Evolutionary conservation across 2,113 vertebrate species (phyloP).

Genomic region (Ramphastos sulfuratus): DNA sequence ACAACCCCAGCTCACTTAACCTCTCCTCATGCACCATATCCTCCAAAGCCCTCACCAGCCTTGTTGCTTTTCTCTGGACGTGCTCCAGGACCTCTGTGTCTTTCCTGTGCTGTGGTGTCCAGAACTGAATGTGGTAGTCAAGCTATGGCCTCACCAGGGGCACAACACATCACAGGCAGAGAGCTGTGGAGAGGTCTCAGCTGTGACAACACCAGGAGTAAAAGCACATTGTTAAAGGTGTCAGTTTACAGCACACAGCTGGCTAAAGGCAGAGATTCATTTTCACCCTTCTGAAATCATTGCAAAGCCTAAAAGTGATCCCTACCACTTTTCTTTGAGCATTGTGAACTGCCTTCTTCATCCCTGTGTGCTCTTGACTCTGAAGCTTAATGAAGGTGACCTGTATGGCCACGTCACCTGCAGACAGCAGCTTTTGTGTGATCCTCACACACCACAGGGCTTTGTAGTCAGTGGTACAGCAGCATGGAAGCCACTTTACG

Average conservation of each 20-base stretch:
- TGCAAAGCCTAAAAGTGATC: neutral
- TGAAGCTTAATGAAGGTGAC: neutral
- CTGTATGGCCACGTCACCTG: neutral
- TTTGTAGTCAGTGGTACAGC: neutral
- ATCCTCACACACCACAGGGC: neutral
- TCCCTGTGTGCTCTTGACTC: neutral
- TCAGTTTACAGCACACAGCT: neutral
- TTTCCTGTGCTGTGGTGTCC: too few species aligned
- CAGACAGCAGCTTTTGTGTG: neutral
- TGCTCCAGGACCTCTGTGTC: too few species aligned
- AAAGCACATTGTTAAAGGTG: slow-evolving; percentile 18
- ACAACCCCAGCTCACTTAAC: too few species aligned
- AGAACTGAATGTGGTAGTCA: too few species aligned
- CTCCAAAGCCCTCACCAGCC: too few species aligned
- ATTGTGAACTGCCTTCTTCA: neutral
- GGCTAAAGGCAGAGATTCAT: neutral
- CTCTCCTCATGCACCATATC: too few species aligned
- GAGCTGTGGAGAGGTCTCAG: neutral
- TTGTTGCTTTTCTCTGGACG: too few species aligned
- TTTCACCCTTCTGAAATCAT: slow-evolving; percentile 12
- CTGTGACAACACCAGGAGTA: neutral
- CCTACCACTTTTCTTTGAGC: neutral
- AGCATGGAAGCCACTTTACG: neutral
- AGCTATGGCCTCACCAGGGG: too few species aligned
- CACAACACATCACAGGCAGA: rapidly evolving